Evolutionary conservation across 2,113 vertebrate species (phyloP).

Genomic region (Paramormyrops kingsleyae): DNA sequence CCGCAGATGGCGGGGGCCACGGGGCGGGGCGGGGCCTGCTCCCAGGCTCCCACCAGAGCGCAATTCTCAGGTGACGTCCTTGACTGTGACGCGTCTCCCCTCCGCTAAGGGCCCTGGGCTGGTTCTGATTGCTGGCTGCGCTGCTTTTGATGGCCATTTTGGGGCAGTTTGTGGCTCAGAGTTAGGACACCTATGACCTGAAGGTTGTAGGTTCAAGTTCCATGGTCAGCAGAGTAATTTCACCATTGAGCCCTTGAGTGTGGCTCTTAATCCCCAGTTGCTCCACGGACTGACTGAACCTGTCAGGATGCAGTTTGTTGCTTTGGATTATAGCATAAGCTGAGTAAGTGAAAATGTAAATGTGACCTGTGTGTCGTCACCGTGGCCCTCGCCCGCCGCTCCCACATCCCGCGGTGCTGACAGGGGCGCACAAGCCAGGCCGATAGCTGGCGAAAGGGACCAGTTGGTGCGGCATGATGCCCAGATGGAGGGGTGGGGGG

Average conservation of each 20-base stretch:
- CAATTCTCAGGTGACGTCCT: neutral
- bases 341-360: neutral
- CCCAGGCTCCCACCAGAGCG: neutral
- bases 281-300: neutral
- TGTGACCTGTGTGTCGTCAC: neutral
- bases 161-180: neutral
- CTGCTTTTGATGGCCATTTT: neutral
- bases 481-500: neutral
- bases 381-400: neutral
- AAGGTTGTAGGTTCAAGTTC: neutral
- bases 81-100: neutral
- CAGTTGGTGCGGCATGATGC: neutral
- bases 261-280: neutral
- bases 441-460: neutral
- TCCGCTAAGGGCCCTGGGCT: neutral
- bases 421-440: neutral
- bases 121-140: neutral
- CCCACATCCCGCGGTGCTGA: neutral
- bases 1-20: neutral
- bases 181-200: neutral
- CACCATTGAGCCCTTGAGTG: neutral
- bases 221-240: neutral
- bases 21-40: neutral
- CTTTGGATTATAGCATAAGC: neutral
- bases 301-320: neutral